These are phyloP conservation scores for Drosophila peninsularis DNA, from an alignment of 2,888 invertebrate species.

Conservation along the genomic window DNA sequence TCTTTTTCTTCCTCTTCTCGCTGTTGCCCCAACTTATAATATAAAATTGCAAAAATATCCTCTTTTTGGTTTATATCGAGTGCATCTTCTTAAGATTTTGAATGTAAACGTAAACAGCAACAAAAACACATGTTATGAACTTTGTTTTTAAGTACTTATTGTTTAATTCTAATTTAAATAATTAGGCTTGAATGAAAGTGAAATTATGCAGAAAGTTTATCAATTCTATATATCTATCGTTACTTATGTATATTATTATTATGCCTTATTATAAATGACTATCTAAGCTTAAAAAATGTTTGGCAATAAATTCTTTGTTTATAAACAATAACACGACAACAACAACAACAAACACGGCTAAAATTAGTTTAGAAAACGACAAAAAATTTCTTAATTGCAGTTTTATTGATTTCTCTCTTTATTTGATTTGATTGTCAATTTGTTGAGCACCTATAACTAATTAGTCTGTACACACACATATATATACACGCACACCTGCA, in stretches of 20 bases:
- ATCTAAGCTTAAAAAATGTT: constrained; percentile 70
- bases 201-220: constrained; percentile 40
- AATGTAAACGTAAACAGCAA: constrained; percentile 27
- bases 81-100: constrained; percentile 53
- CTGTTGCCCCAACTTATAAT: constrained; percentile 31
- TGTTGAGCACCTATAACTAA: constrained; percentile 30
- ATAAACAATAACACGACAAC: constrained; percentile 41
- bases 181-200: constrained; percentile 44
- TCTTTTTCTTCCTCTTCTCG: constrained; percentile 34
- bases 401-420: constrained; percentile 15
- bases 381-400: constrained; percentile 17
- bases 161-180: constrained; percentile 67
- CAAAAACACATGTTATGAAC: constrained; percentile 69
- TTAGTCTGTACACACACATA: constrained; percentile 33
- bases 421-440: constrained; percentile 25
- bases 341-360: constrained; percentile 38
- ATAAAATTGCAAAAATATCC: constrained; percentile 3
- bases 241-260: constrained; percentile 78
- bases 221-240: constrained; percentile 60
- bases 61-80: constrained; percentile 48
- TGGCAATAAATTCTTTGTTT: constrained; percentile 68
- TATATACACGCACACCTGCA: constrained; percentile 6
- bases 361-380: constrained; percentile 7
- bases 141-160: constrained; percentile 80
- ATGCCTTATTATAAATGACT: constrained; percentile 70